Base-by-base conservation (phyloP, 1,140 invertebrate genomes). In the Cardiocondyla obscurior region DNA sequence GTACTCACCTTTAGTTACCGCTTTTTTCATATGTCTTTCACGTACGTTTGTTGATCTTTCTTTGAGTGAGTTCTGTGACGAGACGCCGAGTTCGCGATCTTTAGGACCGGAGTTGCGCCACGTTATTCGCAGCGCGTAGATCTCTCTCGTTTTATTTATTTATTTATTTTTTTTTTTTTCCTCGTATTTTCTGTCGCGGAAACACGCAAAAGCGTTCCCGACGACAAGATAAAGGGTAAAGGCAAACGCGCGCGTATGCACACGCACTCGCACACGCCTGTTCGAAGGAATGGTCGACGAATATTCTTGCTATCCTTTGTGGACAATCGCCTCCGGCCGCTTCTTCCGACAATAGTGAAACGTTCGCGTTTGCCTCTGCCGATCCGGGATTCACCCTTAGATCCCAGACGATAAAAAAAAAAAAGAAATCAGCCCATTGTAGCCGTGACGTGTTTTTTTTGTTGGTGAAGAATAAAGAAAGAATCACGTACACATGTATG, bases 81-180 rank as follows among this genome's bases (percentile, higher is more conserved):
- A 83, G 39, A 33, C 6, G 60, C 25, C 33, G 64, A 64, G 84
- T 19, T 39, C 57, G 79, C 62, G 42, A 65, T 22, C 57, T 55
- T 51, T 90, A 87, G 81, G 85, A 72, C 90, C 91, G 89, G 89
- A 85, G 90, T 94, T 94, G 93, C 89, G 90, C 92, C 93, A 94
- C 92, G 92, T 91, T 93, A 85, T 93, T 88, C 84, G 77, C 92
- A 91, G 90, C 85, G 76, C 85, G 92, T 93, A 94, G 92, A 74
- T n/a, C 42, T 79, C n/a, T n/a, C n/a, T n/a, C n/a, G n/a, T n/a
- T n/a, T n/a, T n/a, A n/a, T n/a, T n/a, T n/a, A n/a, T n/a, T n/a
- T n/a, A n/a, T n/a, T n/a, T n/a, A n/a, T n/a, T n/a, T 33, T 51
- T 39, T 70, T 62, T 81, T 81, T 60, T 39, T 76, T 39, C 74